These are phyloP conservation scores for Drosophila paranaensis DNA, from an alignment of 2,888 invertebrate species.

Conservation along the genomic window DNA sequence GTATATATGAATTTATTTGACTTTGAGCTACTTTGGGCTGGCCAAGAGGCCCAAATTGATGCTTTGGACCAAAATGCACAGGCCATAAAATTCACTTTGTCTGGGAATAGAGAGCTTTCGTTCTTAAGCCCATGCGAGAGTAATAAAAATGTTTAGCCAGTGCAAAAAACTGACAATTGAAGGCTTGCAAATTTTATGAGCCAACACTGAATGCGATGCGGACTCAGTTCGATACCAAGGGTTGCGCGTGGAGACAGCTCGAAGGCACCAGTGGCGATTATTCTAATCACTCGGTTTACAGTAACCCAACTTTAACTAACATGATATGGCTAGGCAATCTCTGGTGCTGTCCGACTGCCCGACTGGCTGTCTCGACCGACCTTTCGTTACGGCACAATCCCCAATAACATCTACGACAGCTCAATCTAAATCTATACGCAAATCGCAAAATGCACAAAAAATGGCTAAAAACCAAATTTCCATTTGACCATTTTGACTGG, in stretches of 20 bases:
- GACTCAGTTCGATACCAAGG: slow-evolving; percentile 21
- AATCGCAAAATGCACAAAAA: slow-evolving; percentile 28
- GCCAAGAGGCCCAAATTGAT: slow-evolving; percentile 32
- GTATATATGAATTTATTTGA: slow-evolving; percentile 3
- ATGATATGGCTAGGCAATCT: slow-evolving; percentile 44
- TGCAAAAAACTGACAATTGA: slow-evolving; percentile 36
- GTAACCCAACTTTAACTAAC: slow-evolving; percentile 21
- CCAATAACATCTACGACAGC: slow-evolving; percentile 74
- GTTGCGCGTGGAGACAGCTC: slow-evolving; percentile 41
- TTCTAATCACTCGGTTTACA: slow-evolving; percentile 71
- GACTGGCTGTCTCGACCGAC: background rate
- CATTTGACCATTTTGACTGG: slow-evolving; percentile 75
- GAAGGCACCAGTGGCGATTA: slow-evolving; percentile 71
- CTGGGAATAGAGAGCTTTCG: slow-evolving; percentile 23
- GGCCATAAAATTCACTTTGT: slow-evolving; percentile 53
- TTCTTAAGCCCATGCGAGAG: slow-evolving; percentile 26
- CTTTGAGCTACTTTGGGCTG: background rate
- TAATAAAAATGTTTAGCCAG: slow-evolving; percentile 43
- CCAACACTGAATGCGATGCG: slow-evolving; percentile 33
- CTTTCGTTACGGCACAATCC: slow-evolving; percentile 40
- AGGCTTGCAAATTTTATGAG: slow-evolving; percentile 53
- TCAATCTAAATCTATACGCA: slow-evolving; percentile 75
- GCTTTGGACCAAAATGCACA: slow-evolving; percentile 27
- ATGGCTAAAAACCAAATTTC: slow-evolving; percentile 69
- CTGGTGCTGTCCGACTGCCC: slow-evolving; percentile 19